Percentiles rank a stretch among this genome's conserved stretches.
These are phyloP conservation scores for Aldabrachelys gigantea DNA, from an alignment of 2,113 vertebrate species.

Conservation along the genomic window DNA sequence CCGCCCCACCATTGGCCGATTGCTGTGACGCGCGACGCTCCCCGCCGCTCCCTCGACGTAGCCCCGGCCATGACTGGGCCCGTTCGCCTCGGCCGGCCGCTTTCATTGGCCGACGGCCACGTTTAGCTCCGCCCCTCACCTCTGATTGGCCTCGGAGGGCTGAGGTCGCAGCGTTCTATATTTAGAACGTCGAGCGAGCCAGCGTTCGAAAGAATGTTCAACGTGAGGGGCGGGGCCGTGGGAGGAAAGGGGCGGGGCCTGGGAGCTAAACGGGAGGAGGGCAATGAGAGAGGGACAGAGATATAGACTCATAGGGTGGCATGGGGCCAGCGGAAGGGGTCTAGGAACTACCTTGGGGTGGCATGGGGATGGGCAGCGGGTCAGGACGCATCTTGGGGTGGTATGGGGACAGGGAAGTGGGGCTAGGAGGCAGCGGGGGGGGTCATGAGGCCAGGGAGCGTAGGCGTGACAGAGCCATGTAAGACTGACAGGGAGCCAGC, in stretches of 20 bases:
- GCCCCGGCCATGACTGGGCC: not conserved
- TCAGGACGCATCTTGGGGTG: not conserved
- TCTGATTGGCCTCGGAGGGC: not conserved
- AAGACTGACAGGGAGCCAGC: not conserved
- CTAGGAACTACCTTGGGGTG: not conserved
- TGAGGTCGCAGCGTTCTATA: conserved; percentile 61
- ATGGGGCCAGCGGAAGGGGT: not conserved
- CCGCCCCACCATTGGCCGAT: not conserved
- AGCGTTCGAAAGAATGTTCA: not conserved
- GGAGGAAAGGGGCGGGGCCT: not conserved
- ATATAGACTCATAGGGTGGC: too few species aligned
- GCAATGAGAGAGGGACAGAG: too few species aligned
- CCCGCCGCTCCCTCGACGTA: not conserved
- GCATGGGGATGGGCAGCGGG: not conserved
- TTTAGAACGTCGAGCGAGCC: conserved; percentile 73
- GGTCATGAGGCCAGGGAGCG: not conserved
- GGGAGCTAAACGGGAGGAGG: too few species aligned
- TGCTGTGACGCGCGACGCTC: not conserved
- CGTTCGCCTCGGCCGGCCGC: conserved; percentile 7
- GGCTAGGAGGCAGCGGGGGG: not conserved
- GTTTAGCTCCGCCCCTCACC: not conserved
- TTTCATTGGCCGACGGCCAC: conserved; percentile 26
- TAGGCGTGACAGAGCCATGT: not conserved
- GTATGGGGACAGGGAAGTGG: not conserved
- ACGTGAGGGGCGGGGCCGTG: not conserved